A percentile compares a stretch with the other conserved stretches of the same genome.
Conservation (phyloP, 2,113 vertebrate genomes). For the Syngnathus scovelli region DNA sequence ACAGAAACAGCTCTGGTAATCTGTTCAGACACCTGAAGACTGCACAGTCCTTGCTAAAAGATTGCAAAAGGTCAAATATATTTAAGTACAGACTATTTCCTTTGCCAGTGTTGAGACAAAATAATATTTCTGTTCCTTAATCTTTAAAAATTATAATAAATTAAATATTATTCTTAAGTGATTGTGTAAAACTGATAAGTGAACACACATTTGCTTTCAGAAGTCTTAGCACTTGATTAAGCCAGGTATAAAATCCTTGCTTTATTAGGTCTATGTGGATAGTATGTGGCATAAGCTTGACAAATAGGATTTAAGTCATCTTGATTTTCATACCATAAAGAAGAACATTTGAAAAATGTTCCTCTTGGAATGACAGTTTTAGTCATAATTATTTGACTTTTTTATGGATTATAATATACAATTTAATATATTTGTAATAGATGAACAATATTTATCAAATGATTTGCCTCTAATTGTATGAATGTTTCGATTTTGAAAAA, state of each 20-base stretch:
- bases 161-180: neutral
- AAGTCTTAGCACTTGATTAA: neutral
- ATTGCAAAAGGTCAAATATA: neutral
- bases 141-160: neutral
- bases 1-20: no score
- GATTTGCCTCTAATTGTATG: neutral
- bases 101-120: no score
- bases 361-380: neutral
- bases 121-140: neutral
- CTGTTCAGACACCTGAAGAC: no score
- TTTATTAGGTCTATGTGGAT: neutral
- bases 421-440: neutral
- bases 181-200: neutral
- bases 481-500: no score
- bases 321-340: neutral
- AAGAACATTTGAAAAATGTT: neutral
- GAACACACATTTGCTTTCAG: neutral
- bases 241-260: neutral
- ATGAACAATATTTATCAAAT: neutral
- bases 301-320: neutral
- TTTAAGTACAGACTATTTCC: neutral
- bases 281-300: no score
- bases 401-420: neutral
- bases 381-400: neutral
- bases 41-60: neutral